Evolutionary conservation across 2,888 invertebrate genomes (phyloP), one percentile per base, ranked within the genome.

Genomic region (Muschampia plurimacula): DNA sequence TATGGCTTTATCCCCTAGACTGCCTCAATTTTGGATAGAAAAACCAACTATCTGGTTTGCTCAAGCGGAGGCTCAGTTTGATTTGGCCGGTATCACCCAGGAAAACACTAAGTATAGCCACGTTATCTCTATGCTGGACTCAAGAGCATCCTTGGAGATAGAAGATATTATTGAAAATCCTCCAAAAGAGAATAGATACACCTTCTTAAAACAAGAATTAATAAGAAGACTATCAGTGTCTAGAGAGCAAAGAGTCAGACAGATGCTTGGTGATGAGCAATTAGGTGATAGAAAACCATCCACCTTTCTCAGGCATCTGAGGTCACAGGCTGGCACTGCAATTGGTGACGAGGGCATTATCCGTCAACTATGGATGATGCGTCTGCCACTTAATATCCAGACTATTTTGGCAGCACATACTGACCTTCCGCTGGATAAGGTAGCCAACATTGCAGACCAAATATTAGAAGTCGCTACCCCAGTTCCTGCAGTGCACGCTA

Each of bases 241-340:
- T 10, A 15, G 10, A 41, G 62, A 62, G 36, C 13, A 62, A 41
- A 32, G 41, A 39, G 32, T 62, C 2, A 32, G 69, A 9, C 70
- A 73, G 39, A 65, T 75, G 12, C 12, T 75, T 5, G 44, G 41
- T 41, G 73, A 65, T 12, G 75, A 74, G 36, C 70, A 74, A 65
- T 12, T 74, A 13, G 73, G 70, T 46, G 68, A 75, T 65, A 32
- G 73, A 8, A 67, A 60, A 44, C 74, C 75, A 9, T 55, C 72
- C 7, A 67, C 66, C 10, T 74, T 75, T 22, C 69, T 74, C 3
- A 12, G 74, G 10, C 72, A 75, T 46, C 64, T 75, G 12, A 62
- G 74, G 3, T 74, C 72, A 12, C 67, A 74, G 3, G 71, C 75
- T 13, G 71, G 73, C 12, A 57, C 57, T 57, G 28, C 57, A 57